Evolutionary conservation across 2,113 vertebrate species (phyloP).

Genomic region (Micromys minutus): DNA sequence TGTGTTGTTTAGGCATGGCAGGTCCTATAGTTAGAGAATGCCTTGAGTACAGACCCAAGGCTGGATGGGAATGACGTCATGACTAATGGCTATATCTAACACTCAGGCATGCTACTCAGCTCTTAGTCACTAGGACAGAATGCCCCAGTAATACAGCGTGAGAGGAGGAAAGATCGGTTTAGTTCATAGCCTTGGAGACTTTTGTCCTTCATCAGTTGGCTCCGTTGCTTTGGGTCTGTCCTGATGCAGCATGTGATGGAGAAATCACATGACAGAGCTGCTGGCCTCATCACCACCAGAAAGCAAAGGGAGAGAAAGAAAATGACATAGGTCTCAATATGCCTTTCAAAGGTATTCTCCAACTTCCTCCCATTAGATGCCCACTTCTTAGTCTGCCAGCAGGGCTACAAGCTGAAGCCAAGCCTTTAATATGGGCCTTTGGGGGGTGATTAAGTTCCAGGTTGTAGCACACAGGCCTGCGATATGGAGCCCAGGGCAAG

Average conservation of each 20-base stretch:
- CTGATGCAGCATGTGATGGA: neutral
- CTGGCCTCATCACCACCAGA: neutral
- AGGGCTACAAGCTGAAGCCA: neutral
- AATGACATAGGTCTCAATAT: neutral
- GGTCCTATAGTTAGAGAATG: neutral
- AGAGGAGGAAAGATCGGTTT: neutral
- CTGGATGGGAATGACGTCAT: neutral
- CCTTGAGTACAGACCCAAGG: neutral
- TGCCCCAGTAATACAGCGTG: neutral
- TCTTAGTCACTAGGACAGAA: neutral
- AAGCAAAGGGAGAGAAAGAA: neutral
- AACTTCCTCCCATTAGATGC: neutral
- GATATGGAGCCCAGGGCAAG: no score
- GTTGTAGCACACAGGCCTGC: neutral
- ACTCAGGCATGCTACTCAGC: neutral
- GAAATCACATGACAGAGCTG: neutral
- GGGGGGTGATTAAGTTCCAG: neutral
- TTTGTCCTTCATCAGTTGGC: no score
- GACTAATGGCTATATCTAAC: neutral
- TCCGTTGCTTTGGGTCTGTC: neutral
- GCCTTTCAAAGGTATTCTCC: neutral
- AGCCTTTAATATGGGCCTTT: neutral
- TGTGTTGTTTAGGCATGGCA: neutral
- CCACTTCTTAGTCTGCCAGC: neutral
- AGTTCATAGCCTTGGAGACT: neutral